These are phyloP conservation scores for Odontothrips loti DNA, from an alignment of 2,888 invertebrate genomes.

Conservation along the genomic window DNA sequence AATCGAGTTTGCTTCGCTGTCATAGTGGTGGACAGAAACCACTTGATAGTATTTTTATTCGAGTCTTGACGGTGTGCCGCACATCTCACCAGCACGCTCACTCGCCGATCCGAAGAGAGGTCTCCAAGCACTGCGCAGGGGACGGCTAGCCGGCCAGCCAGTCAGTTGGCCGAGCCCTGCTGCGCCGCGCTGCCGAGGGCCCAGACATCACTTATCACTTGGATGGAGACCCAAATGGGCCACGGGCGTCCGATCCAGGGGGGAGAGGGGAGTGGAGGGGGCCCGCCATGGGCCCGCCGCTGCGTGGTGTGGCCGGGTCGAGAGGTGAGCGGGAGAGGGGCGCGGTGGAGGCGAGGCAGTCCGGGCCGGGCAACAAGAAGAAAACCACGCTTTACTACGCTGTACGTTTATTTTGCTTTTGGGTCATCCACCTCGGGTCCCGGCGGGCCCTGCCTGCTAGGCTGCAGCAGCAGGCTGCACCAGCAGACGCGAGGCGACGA, in stretches of 20 bases:
- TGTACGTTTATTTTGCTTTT: slow-evolving; percentile 27
- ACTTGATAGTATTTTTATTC: no score
- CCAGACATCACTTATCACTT: neutral
- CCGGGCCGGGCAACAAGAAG: slow-evolving; percentile 9
- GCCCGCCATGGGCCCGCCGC: neutral
- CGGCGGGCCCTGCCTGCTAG: neutral
- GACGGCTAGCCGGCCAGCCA: neutral
- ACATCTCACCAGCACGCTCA: no score
- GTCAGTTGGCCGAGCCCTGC: neutral
- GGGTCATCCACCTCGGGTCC: slow-evolving; percentile 15
- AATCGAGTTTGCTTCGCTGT: no score
- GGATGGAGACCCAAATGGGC: neutral
- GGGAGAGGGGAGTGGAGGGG: neutral
- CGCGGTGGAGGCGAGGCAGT: neutral
- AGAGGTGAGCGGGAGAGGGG: neutral
- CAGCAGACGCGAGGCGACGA: neutral
- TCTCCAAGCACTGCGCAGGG: neutral
- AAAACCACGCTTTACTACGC: slow-evolving; percentile 19
- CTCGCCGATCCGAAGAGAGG: no score
- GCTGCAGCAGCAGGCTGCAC: slow-evolving; percentile 4
- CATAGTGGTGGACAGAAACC: no score
- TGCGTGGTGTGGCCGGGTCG: neutral
- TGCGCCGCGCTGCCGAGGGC: neutral
- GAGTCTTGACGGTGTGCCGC: no score
- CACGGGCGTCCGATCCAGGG: neutral